phyloP scores from a whole-genome alignment of 2,888 invertebrate genomes.

The Orthosia gothica region DNA sequence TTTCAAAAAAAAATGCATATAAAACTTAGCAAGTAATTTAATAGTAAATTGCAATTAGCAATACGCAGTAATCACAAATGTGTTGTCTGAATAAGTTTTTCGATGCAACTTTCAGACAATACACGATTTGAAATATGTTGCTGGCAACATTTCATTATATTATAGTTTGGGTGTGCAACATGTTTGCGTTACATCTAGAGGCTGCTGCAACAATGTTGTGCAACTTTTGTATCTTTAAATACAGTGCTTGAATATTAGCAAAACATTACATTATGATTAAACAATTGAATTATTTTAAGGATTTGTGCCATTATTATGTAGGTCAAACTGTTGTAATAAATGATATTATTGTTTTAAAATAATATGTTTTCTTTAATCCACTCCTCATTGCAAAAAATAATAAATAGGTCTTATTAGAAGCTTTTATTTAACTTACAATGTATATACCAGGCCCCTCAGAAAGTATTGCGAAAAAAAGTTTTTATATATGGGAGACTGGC shows the following conservation, averaged over 20 bases:
- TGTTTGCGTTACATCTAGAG: constrained; percentile 1
- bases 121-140: neutral
- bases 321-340: constrained; percentile 64
- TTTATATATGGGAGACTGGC: no score
- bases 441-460: no score
- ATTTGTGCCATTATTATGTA: constrained; percentile 59
- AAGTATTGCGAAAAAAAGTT: no score
- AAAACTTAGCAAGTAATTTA: neutral
- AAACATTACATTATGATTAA: constrained; percentile 11
- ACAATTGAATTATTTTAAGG: constrained; percentile 45
- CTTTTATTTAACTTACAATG: no score
- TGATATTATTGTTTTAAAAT: constrained; percentile 49
- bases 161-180: neutral
- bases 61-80: neutral
- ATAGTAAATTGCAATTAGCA: neutral
- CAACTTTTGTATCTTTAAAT: neutral
- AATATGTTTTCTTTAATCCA: constrained; percentile 5
- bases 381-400: no score
- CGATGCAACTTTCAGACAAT: neutral
- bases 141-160: neutral
- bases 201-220: neutral
- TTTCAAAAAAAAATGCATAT: no score
- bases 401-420: no score
- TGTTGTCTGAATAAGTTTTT: neutral
- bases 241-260: neutral